A percentile compares a stretch with the other conserved stretches of the same genome.
Conservation (phyloP, 2,797 vertebrate species). For the Tokudaia tokunoshimensis region DNA sequence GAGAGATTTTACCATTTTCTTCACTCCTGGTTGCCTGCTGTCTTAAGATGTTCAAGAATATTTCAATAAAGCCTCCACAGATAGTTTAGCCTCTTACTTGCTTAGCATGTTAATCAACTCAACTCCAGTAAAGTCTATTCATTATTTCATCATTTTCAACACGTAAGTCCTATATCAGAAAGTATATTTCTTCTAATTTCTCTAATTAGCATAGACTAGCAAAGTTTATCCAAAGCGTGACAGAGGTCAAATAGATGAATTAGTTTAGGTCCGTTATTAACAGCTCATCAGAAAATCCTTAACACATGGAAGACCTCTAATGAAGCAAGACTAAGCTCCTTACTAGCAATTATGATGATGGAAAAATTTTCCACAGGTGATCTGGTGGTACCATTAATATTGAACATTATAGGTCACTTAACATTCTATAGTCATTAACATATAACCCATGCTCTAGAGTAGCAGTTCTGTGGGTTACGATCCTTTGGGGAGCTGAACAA, state of each 20-base stretch:
- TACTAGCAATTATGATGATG: slow-evolving; percentile 17
- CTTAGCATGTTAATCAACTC: slow-evolving; percentile 42
- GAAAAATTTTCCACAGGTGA: neutral
- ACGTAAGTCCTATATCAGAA: slow-evolving; percentile 37
- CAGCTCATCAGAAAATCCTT: slow-evolving; percentile 52
- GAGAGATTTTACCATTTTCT: neutral
- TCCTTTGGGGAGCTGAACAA: neutral
- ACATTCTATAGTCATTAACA: slow-evolving; percentile 13
- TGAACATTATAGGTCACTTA: slow-evolving; percentile 26
- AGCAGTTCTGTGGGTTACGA: neutral
- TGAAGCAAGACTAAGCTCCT: slow-evolving; percentile 43
- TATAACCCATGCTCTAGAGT: neutral
- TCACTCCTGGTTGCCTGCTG: neutral
- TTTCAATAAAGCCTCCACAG: slow-evolving; percentile 29
- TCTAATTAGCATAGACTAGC: slow-evolving; percentile 8
- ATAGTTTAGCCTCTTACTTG: slow-evolving; percentile 41
- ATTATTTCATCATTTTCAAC: slow-evolving; percentile 43
- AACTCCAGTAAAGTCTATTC: neutral
- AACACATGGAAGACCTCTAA: slow-evolving; percentile 14
- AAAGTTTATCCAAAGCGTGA: slow-evolving; percentile 11
- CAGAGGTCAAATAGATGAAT: slow-evolving; percentile 48
- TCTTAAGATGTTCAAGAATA: neutral
- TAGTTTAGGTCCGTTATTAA: slow-evolving; percentile 44
- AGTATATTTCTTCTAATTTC: slow-evolving; percentile 3
- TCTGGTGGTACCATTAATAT: slow-evolving; percentile 1